A percentile compares a stretch with the other conserved stretches of the same genome.
These are phyloP conservation scores for Rhea pennata DNA, from an alignment of 2,113 vertebrate genomes.

Conservation along the genomic window DNA sequence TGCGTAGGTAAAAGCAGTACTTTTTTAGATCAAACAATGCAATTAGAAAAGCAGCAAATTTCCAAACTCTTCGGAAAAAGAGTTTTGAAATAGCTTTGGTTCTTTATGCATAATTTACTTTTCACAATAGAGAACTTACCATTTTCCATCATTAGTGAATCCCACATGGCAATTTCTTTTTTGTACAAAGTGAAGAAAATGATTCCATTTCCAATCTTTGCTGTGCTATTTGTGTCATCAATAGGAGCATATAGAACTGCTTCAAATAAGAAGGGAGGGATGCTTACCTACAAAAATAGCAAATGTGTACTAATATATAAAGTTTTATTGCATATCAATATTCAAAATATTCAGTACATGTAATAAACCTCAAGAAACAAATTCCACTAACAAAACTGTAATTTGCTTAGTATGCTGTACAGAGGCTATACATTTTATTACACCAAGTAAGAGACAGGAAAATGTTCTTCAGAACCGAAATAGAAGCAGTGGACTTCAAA, in stretches of 20 bases:
- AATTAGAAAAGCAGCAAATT: not conserved
- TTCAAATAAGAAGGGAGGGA: conserved; percentile 91
- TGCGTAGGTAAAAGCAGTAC: not conserved
- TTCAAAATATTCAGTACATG: not conserved
- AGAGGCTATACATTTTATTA: fast-evolving
- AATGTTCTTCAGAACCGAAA: not conserved
- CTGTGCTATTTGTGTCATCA: conserved; percentile 85
- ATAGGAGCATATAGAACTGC: conserved; percentile 84
- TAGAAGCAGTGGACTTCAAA: not conserved
- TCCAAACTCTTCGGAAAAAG: not conserved
- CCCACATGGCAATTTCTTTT: conserved; percentile 81
- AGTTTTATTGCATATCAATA: not conserved
- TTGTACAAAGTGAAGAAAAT: conserved; percentile 88
- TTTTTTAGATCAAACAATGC: not conserved
- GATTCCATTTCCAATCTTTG: conserved; percentile 84
- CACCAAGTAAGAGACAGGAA: not conserved
- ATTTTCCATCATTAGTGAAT: conserved; percentile 75
- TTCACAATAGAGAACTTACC: conserved; percentile 68
- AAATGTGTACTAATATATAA: not conserved
- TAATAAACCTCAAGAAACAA: not conserved
- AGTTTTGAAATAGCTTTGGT: not conserved
- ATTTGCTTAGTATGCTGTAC: not conserved
- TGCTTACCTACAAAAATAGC: conserved; percentile 82
- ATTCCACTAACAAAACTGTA: fast-evolving
- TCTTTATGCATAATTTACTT: not conserved